Base-by-base conservation (phyloP, 2,888 invertebrate species). In the Blastobasis adustella region DNA sequence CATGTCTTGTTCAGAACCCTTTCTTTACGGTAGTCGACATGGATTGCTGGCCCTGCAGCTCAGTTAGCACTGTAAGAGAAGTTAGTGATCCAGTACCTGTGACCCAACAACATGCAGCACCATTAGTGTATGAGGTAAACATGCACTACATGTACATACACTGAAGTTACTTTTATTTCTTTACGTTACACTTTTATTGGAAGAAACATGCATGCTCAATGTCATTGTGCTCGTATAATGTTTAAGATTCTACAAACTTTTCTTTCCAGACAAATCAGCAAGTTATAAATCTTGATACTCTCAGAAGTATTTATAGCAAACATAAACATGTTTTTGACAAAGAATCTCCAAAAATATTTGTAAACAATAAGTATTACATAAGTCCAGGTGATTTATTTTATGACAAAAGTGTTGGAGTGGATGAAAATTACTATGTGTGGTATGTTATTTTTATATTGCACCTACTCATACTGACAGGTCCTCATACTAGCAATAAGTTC, bases 11-110 rank as follows among this genome's bases (percentile, higher is more conserved):
- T 61, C 92, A 93, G 71, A 96, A 96, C 82, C 96, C 96, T 9
- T 95, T 93, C 71, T 96, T 95, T 73, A 91, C 92, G 71, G 91
- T 95, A 7, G 89, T 90, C n/a, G 94, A 95, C 66, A 92, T 96
- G 89, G 95, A 95, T 70, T 96, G 96, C 71, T 94, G 93, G 91
- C 95, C 96, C 0, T 96, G 96, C 67, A 92, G 92, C 67, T 84
- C 90, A 63, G 90, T 95, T 0, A 90, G 90, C 59, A 91, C 91
- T 65, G 89, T 96, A 43, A 83, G 92, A 51, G 92, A 94, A 74
- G 79, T 95, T 49, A 89, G 91, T 52, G 90, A 90, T 49, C 90
- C 91, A 53, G 83, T 73, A 41, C 73, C 76, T 47, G 62, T 72
- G 4, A 69, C 62, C 53, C 71, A 77, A 54, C 77, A 83, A 59